Conservation (phyloP, 2,888 invertebrate genomes). For the Opisthograptis luteolata region DNA sequence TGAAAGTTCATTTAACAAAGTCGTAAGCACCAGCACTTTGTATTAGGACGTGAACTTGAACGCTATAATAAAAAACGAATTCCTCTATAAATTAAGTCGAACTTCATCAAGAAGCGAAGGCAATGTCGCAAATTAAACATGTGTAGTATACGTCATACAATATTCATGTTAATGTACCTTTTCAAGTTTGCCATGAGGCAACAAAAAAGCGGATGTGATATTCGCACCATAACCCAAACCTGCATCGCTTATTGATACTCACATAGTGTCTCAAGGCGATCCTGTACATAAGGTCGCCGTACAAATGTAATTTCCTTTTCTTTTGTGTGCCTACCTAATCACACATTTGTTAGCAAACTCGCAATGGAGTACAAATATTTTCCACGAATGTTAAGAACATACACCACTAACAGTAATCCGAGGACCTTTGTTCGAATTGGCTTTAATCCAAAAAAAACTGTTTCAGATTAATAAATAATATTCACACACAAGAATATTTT, state of each 20-base stretch:
- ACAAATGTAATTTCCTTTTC: slow-evolving; percentile 36
- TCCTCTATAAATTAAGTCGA: too few species aligned
- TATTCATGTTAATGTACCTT: background rate
- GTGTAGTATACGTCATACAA: background rate
- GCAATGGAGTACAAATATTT: slow-evolving; percentile 11
- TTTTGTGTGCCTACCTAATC: slow-evolving; percentile 30
- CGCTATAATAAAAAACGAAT: background rate
- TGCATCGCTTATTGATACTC: slow-evolving; percentile 35
- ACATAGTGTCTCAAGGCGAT: slow-evolving; percentile 36
- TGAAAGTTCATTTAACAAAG: background rate
- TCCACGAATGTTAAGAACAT: slow-evolving; percentile 5
- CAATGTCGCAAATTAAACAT: background rate
- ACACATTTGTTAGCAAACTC: slow-evolving; percentile 24
- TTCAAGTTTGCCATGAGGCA: slow-evolving; percentile 13
- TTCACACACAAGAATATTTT: background rate
- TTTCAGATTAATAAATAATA: background rate
- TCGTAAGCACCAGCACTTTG: background rate
- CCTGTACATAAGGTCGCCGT: slow-evolving; percentile 31
- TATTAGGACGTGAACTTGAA: too few species aligned
- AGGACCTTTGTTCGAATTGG: background rate
- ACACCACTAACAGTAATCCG: background rate
- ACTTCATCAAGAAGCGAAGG: too few species aligned
- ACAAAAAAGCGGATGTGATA: slow-evolving; percentile 34
- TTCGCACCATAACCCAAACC: slow-evolving; percentile 30
- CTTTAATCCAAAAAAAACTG: background rate